Evolutionary conservation across 2,113 vertebrate species (phyloP), one percentile per base, ranked within the genome.

Genomic region (Ammospiza caudacuta): DNA sequence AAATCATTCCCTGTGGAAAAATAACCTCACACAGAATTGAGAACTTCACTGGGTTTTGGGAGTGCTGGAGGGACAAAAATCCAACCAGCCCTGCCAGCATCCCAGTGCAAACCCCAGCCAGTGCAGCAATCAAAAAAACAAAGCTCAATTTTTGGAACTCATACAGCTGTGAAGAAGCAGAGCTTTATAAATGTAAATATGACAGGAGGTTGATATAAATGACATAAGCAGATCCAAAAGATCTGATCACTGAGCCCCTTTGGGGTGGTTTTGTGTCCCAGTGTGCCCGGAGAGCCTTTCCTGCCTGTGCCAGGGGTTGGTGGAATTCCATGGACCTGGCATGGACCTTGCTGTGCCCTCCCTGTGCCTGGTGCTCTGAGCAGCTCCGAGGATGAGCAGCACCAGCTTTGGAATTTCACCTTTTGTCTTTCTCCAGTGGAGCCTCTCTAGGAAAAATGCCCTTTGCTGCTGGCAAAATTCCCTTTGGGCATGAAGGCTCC

Each of bases 1-100:
- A 39, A 47, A 11, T 14, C 37, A 28, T 19, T 31, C 17, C 37
- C 43, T 25, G 25, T 0, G 29, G n/a, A 20, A 12, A 70, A 70
- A 70, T 5, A 1, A 19, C 25, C 22, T 61, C 0, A 0, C 24
- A 18, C 8, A 3, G 21, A 33, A 17, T 0, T 25, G 52, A 61
- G 43, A 76, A 22, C 39, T 61, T 67, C 35, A n/a, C 6, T 1
- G 3, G 35, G 70, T 58, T 78, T 54, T 46, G 9, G 7, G 58
- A 21, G 0, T 0, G 27, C 8, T 44, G 46, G 5, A 15, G 31
- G 28, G 20, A 23, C 57, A 87, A 37, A 25, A 87, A 55, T 16
- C 82, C 66, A 33, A 14, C 17, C 44, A 12, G 62, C 6, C 28
- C 39, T 9, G 33, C 46, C 57, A 7, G 5, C 3, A 33, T 13